Conservation (phyloP, 2,888 invertebrate species). For the Zele albiditarsus region DNA sequence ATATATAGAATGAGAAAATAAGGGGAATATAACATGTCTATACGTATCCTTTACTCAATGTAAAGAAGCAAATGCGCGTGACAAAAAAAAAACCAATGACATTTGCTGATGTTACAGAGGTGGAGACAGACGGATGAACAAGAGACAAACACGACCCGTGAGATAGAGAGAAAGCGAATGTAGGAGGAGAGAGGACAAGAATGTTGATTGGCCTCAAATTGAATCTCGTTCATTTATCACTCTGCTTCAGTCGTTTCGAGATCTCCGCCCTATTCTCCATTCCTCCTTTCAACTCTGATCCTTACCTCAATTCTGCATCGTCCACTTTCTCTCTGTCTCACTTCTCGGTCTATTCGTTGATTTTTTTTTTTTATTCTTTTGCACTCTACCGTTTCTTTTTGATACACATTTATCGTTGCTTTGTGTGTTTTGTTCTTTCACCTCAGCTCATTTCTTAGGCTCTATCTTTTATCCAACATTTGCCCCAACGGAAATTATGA, state of each 20-base stretch:
- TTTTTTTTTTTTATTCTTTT: conserved; percentile 2
- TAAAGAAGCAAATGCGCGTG: conserved; percentile 19
- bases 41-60: neutral
- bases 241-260: conserved; percentile 50
- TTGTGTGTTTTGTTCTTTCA: conserved; percentile 13
- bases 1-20: neutral
- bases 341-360: neutral
- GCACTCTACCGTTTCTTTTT: neutral
- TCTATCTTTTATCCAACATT: conserved; percentile 6
- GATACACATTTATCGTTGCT: conserved; percentile 17
- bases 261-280: conserved; percentile 32
- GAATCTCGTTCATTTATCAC: conserved; percentile 70
- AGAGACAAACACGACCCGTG: conserved; percentile 19
- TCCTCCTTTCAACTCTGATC: conserved; percentile 43
- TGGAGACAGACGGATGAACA: conserved; percentile 38
- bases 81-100: conserved; percentile 42
- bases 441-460: neutral
- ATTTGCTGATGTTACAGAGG: conserved; percentile 23
- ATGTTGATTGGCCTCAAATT: conserved; percentile 71
- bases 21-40: neutral
- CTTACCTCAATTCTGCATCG: conserved; percentile 27
- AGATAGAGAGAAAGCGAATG: neutral
- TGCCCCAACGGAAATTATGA: conserved; percentile 1
- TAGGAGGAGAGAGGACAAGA: conserved; percentile 59
- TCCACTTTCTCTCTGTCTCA: conserved; percentile 19